Evolutionary conservation across 2,888 invertebrate genomes (phyloP).

Genomic region (Eurytoma adleriae): DNA sequence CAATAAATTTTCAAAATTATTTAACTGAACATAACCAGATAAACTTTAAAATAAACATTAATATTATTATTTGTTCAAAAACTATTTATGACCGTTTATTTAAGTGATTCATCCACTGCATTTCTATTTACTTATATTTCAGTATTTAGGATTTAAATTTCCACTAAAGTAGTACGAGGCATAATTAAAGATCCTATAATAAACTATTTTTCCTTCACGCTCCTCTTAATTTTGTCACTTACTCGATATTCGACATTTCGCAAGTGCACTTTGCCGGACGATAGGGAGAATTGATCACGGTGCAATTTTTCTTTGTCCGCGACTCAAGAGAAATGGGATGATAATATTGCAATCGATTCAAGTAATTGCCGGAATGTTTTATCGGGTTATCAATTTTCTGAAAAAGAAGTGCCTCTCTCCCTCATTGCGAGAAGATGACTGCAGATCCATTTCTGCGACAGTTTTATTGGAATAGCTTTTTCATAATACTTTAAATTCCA

Average conservation of each 20-base stretch:
- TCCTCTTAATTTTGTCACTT: background rate
- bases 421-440: constrained; percentile 23
- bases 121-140: too few species aligned
- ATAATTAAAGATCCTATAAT: background rate
- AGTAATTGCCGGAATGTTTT: constrained; percentile 40
- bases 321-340: constrained; percentile 19
- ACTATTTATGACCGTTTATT: too few species aligned
- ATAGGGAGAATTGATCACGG: constrained; percentile 13
- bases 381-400: constrained; percentile 46
- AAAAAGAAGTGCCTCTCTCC: constrained; percentile 2
- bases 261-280: background rate
- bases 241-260: background rate
- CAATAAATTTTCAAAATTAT: too few species aligned
- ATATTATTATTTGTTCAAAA: too few species aligned
- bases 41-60: too few species aligned
- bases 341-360: constrained; percentile 39
- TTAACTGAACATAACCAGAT: too few species aligned
- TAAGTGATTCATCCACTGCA: too few species aligned
- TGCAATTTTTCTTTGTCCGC: constrained; percentile 30
- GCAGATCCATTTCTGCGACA: background rate
- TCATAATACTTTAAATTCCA: background rate
- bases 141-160: too few species aligned
- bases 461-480: constrained; percentile 13
- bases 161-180: background rate
- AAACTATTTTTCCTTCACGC: background rate